Evolutionary conservation across 2,797 vertebrate species (phyloP).

Genomic region (Xenops minutus): DNA sequence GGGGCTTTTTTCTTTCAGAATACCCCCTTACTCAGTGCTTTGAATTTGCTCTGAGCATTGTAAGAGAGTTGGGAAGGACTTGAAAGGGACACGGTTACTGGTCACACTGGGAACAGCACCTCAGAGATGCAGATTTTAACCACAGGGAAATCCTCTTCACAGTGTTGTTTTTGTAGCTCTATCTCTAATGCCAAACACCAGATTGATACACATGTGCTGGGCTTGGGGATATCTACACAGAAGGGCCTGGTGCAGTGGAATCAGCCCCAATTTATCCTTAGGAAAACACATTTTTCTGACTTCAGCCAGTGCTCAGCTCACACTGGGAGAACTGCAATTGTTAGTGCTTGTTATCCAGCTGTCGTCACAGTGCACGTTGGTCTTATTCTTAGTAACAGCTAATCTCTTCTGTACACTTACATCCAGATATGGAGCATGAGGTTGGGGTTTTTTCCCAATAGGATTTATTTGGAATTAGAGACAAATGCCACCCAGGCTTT

Average conservation of each 20-base stretch:
- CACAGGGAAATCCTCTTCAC: not conserved
- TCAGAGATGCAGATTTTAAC: not conserved
- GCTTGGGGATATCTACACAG: not conserved
- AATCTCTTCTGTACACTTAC: not conserved
- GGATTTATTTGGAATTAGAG: constrained; percentile 10
- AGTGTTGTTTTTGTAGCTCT: not conserved
- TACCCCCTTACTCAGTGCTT: not conserved
- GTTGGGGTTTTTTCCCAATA: not conserved
- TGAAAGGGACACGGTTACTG: not conserved
- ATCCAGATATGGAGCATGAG: not conserved
- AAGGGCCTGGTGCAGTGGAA: rapidly evolving
- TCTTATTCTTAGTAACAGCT: constrained; percentile 23
- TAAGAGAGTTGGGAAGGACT: not conserved
- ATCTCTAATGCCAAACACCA: not conserved
- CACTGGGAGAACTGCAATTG: not conserved
- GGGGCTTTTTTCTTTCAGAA: not conserved
- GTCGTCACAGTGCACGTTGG: not conserved
- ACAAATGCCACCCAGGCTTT: not conserved
- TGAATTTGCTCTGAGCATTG: not conserved
- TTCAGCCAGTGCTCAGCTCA: not conserved
- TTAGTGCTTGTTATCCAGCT: not conserved
- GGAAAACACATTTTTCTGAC: not conserved
- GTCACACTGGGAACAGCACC: not conserved
- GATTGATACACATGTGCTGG: not conserved
- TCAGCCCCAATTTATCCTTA: not conserved